Evolutionary conservation across 2,113 vertebrate species (phyloP), one percentile per base, ranked within the genome.

Genomic region (Megaptera novaeangliae): DNA sequence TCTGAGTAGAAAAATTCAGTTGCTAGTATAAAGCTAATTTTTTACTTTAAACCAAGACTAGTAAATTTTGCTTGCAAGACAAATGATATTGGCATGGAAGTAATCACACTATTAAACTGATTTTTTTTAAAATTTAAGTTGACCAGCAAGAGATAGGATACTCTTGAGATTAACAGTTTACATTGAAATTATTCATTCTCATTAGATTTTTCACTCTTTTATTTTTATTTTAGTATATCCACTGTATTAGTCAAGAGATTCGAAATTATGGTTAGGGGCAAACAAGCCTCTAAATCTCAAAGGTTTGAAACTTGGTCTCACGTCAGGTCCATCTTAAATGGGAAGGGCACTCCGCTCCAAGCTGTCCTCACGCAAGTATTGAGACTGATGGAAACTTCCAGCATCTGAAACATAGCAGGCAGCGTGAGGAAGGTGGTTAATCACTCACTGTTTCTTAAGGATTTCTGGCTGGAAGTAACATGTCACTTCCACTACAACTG

Each of bases 41-140:
- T 96, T 96, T 82, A 8, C n/a, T 84, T 94, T 88, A 90, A 92
- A 74, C 8, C 18, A 92, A 87, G 27, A 80, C 31, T n/a, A 92
- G 91, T 9, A 71, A 36, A 69, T 94, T 71, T 92, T 86, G 1
- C 49, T 94, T 94, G 23, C 21, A 87, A 69, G 59, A 89, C 6
- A 83, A 59, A 93, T 91, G 21, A 80, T 94, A 61, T n/a, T 59
- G 44, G 7, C 31, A 61, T 52, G 31, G 36, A 59, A 55, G 57
- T 72, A 46, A 29, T 84, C 29, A 34, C 1, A 78, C 36, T 15
- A 68, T 46, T 39, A 46, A 41, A 66, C 25, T 64, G 21, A 41
- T 27, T 15, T 29, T 84, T 88, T 92, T 95, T 49, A 13, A 8
- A 20, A 91, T 61, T 88, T 94, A 64, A 46, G 9, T 39, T 61